Evolutionary conservation across 1,140 invertebrate genomes (phyloP), one percentile per base, ranked within the genome.

Genomic region (Agrilus planipennis): DNA sequence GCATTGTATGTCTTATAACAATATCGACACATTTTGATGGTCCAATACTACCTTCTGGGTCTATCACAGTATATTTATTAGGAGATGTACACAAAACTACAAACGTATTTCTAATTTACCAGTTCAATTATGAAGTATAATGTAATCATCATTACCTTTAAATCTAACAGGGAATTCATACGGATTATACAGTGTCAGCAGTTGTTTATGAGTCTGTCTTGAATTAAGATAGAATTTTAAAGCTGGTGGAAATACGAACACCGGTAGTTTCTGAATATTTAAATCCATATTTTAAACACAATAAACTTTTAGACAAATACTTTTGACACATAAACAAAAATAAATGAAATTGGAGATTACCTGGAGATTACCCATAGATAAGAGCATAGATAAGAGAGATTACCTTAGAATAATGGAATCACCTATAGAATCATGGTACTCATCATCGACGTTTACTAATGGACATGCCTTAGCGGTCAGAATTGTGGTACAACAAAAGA

Each of bases 161-260:
- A 87, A 91, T 65, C 78, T 77, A 4, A 92, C 71, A 25, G 77
- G 68, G 65, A 87, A 86, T 44, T 90, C 85, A 61, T 89, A 90
- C 2, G 85, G 86, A 69, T 90, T 92, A 55, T 89, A 89, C 25
- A 92, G 63, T 27, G 85, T 89, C 21, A 91, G 60, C 30, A 89
- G 67, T 65, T 89, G 85, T 60, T 86, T 88, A 56, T 86, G 77
- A 1, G 77, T 78, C 23, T 74, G 73, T 47, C 77, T 74, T 45
- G 86, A 80, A 53, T 76, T 77, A 45, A 84, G 64, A 65, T 78
- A 86, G 64, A 91, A 89, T 45, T 75, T 79, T 18, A 91, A 67
- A 16, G 70, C 72, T 32, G 76, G 72, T 18, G 86, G 86, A 61
- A 86, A 88, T 25, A 86, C 82, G 65, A 89, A 89, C 11, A 89